These are phyloP conservation scores for Oplegnathus fasciatus DNA, from an alignment of 2,113 vertebrate genomes.

Conservation along the genomic window DNA sequence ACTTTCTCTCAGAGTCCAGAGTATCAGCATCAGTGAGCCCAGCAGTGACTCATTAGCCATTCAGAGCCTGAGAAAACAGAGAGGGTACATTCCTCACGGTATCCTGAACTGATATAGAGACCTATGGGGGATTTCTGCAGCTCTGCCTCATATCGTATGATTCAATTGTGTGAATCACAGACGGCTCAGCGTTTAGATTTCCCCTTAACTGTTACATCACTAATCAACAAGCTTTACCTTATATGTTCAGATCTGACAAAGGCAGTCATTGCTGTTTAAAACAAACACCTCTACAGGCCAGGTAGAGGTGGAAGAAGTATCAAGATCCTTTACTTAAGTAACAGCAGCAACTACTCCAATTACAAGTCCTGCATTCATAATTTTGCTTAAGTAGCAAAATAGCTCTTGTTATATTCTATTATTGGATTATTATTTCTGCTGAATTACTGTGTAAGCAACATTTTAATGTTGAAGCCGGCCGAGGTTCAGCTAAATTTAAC, in stretches of 20 bases:
- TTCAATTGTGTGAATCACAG: constrained; percentile 58
- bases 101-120: constrained; percentile 40
- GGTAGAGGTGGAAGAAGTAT: no score
- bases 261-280: background rate
- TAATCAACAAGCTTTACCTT: constrained; percentile 15
- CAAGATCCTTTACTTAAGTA: no score
- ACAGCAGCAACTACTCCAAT: background rate
- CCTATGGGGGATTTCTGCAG: constrained; percentile 36
- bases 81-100: constrained; percentile 46
- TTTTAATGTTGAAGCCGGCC: background rate
- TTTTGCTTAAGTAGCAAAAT: background rate
- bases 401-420: background rate
- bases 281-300: background rate
- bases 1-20: constrained; percentile 32
- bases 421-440: no score
- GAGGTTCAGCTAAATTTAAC: background rate
- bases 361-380: background rate
- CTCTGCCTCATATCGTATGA: constrained; percentile 17
- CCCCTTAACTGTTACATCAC: background rate
- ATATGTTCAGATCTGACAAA: constrained; percentile 32
- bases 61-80: constrained; percentile 68
- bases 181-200: constrained; percentile 20
- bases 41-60: constrained; percentile 62
- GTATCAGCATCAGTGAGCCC: constrained; percentile 36
- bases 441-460: background rate